phyloP scores from a whole-genome alignment of 2,888 invertebrate species.

The Noctua fimbriata region DNA sequence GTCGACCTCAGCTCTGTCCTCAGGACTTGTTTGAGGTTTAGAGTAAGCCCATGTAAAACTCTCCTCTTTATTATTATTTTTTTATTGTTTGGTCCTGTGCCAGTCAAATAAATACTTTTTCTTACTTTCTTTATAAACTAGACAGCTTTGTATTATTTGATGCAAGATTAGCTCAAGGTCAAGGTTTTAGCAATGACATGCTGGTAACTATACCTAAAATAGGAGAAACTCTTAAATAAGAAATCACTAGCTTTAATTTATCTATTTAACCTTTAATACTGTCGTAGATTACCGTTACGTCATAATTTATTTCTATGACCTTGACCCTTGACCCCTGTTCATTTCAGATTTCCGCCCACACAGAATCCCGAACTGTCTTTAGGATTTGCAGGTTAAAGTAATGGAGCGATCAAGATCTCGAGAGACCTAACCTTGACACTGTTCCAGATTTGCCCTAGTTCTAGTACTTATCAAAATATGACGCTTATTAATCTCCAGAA shows the following conservation, averaged over 20 bases:
- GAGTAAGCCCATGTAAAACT: too few relatives aligned
- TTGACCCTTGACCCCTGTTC: constrained; percentile 5
- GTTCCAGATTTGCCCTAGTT: background rate
- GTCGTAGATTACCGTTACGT: background rate
- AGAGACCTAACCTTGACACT: background rate
- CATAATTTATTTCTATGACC: constrained; percentile 2
- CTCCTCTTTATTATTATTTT: too few relatives aligned
- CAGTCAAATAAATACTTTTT: too few relatives aligned
- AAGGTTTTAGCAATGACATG: background rate
- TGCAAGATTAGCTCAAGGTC: background rate
- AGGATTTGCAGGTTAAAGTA: constrained; percentile 15
- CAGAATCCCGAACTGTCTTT: background rate
- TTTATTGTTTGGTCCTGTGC: too few relatives aligned
- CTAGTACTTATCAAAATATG: background rate
- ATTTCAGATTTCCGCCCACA: background rate
- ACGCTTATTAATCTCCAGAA: background rate
- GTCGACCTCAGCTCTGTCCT: too few relatives aligned
- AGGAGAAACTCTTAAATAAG: background rate
- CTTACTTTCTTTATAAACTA: too few relatives aligned
- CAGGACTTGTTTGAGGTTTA: too few relatives aligned
- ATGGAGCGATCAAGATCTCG: background rate
- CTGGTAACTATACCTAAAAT: background rate
- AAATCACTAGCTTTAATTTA: background rate
- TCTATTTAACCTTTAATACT: background rate
- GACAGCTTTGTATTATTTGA: too few relatives aligned